phyloP scores from a whole-genome alignment of 2,888 invertebrate species.

The Homarus gammarus region DNA sequence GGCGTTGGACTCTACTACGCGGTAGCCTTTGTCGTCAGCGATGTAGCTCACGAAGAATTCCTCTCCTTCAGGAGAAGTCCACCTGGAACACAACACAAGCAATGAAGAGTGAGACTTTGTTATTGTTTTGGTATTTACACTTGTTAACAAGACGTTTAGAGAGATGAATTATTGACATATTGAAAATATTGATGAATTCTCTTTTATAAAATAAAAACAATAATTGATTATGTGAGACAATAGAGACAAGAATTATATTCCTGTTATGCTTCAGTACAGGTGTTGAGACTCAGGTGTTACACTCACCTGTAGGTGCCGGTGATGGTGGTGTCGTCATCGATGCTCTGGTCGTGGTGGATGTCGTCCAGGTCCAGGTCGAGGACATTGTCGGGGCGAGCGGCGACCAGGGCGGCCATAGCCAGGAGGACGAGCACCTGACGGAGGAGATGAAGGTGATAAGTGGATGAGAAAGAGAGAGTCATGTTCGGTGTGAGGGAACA shows the following conservation, averaged over 20 bases:
- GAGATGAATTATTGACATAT: too few species aligned
- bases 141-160: too few species aligned
- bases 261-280: too few species aligned
- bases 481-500: not conserved
- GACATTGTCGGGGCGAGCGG: constrained; percentile 55
- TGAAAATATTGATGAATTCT: too few species aligned
- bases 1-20: constrained; percentile 70
- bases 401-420: constrained; percentile 44
- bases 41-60: constrained; percentile 66
- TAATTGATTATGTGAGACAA: too few species aligned
- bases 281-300: too few species aligned
- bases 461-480: not conserved
- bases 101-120: not conserved
- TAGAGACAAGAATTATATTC: too few species aligned
- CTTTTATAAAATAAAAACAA: too few species aligned
- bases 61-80: constrained; percentile 66
- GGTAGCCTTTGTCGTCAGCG: constrained; percentile 68
- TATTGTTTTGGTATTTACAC: too few species aligned
- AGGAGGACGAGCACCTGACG: constrained; percentile 21
- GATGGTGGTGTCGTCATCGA: constrained; percentile 40
- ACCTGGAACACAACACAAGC: constrained; percentile 39
- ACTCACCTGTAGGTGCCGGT: constrained; percentile 61
- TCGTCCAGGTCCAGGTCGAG: constrained; percentile 59
- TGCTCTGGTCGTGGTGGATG: constrained; percentile 53
- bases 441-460: not conserved